phyloP scores from a whole-genome alignment of 1,140 invertebrate genomes.

The Anadara kagoshimensis region DNA sequence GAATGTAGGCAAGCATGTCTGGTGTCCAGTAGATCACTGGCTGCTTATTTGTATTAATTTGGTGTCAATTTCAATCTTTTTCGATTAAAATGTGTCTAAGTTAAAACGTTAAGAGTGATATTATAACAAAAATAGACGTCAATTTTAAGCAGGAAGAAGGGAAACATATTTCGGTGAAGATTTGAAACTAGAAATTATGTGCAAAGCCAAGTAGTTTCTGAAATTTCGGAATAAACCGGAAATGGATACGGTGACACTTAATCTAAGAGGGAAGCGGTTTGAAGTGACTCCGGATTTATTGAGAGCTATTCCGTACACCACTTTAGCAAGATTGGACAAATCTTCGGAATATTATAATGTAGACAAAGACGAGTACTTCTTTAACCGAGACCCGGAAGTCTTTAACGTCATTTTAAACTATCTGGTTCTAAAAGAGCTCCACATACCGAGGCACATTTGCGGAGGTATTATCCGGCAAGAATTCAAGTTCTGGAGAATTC shows the following conservation, averaged over 20 bases:
- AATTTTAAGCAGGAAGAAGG: no score
- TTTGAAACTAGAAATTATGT: no score
- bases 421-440: slow-evolving; percentile 96
- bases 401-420: slow-evolving; percentile 98
- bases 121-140: no score
- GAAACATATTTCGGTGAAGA: no score
- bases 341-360: slow-evolving; percentile 89
- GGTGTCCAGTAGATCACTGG: no score
- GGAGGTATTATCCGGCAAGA: slow-evolving; percentile 98
- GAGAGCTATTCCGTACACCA: slow-evolving; percentile 19
- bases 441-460: slow-evolving; percentile 98
- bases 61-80: no score
- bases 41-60: no score
- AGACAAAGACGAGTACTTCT: slow-evolving; percentile 97
- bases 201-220: no score
- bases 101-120: no score
- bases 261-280: slow-evolving; percentile 34
- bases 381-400: slow-evolving; percentile 98
- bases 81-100: no score
- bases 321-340: slow-evolving; percentile 71
- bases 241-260: slow-evolving; percentile 10
- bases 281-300: slow-evolving; percentile 17
- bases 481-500: slow-evolving; percentile 96
- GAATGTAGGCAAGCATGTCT: no score
- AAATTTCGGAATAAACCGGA: no score